Evolutionary conservation across 1,140 invertebrate genomes (phyloP), one percentile per base, ranked within the genome.

Genomic region (Theocolax elegans): DNA sequence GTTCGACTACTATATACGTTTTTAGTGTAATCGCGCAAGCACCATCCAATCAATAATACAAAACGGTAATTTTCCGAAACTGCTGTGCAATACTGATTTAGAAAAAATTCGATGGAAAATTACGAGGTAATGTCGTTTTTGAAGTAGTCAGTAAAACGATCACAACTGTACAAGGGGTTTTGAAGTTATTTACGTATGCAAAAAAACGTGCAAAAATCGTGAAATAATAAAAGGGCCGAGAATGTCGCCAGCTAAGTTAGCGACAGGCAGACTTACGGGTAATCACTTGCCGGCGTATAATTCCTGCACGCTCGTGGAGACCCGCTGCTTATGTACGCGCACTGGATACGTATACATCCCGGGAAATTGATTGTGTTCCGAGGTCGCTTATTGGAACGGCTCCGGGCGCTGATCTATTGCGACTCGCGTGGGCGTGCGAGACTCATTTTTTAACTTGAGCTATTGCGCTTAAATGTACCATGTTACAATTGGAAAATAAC

Each of bases 221-320:
- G 25, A 62, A 69, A 62, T 62, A 54, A 69, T 69, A 54, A 69
- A 62, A 62, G 46, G 38, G 12, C 31, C 23, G 31, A 40, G 3
- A 17, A 40, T 12, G 25, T 17, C 21, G 46, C 17, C 46, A 25
- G 44, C 35, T 12, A 51, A 69, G 23, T 46, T 19, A 31, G 8
- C 48, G 23, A 10, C 4, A 10, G 15, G 40, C n/a, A 62, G 25
- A 54, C 67, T 46, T 38, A 46, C 40, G 67, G 59, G 29, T 63
- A 63, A 63, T 70, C 49, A 46, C 58, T 62, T n/a, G 48, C 53
- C 38, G 58, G 35, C 10, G 49, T 56, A 70, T 70, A 70, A 69
- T 69, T 69, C 67, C 54, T 54, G 44, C 48, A 62, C 48, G 58
- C 67, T 69, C 27, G 58, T 44, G 42, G 27, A 62, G 40, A 9